These are phyloP conservation scores for Lepidochrysops patricia DNA, from an alignment of 2,888 invertebrate genomes.

Conservation along the genomic window DNA sequence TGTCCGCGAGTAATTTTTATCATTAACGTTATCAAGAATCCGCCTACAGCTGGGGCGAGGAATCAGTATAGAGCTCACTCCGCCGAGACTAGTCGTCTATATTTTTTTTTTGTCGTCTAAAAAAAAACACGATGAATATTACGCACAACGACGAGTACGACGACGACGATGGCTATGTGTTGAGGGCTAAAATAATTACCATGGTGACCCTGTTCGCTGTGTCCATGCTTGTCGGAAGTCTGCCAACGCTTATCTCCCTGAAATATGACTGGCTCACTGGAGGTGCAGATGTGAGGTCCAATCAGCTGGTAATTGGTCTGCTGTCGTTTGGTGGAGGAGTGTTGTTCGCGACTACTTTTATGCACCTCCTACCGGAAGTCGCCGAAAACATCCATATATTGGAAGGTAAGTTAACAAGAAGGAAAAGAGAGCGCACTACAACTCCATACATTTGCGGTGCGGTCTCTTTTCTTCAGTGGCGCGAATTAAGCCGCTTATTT, in stretches of 20 bases:
- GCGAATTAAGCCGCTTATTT: too few relatives aligned
- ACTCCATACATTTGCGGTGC: background rate
- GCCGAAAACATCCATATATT: constrained; percentile 78
- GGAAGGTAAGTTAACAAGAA: constrained; percentile 53
- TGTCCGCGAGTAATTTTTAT: constrained; percentile 47
- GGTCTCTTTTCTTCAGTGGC: background rate
- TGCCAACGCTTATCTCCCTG: constrained; percentile 82
- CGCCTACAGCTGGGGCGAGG: constrained; percentile 43
- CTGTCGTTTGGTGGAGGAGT: constrained; percentile 89
- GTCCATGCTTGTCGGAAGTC: constrained; percentile 83
- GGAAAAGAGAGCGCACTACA: background rate
- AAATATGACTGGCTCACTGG: constrained; percentile 77
- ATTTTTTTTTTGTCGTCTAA: too few relatives aligned
- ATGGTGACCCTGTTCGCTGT: constrained; percentile 84
- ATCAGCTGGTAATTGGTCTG: constrained; percentile 74
- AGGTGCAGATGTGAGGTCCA: constrained; percentile 60
- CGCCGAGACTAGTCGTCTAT: constrained; percentile 22
- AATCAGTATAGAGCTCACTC: constrained; percentile 42
- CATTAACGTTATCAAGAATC: constrained; percentile 61
- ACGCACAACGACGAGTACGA: constrained; percentile 27
- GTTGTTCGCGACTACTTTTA: constrained; percentile 85
- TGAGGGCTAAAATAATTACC: constrained; percentile 84
- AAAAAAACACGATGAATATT: constrained; percentile 27
- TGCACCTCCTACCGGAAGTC: constrained; percentile 88
- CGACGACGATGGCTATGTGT: constrained; percentile 49